phyloP scores from a whole-genome alignment of 2,797 vertebrate species.

The Arnoldichthys spilopterus region DNA sequence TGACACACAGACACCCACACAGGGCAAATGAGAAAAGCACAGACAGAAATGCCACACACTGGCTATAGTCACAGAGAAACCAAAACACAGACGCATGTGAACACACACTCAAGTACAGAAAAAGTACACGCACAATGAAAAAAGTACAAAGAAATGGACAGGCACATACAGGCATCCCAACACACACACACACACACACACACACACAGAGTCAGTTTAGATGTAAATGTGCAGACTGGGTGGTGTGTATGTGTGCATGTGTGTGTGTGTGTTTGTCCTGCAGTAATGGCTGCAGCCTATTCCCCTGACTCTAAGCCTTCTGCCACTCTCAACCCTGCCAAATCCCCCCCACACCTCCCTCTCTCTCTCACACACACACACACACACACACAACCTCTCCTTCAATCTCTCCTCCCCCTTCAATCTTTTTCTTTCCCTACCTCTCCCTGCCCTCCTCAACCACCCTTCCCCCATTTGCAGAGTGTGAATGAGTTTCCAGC shows the following conservation, averaged over 20 bases:
- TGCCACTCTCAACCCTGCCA: constrained; percentile 72
- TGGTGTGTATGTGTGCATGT: neutral
- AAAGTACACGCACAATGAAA: constrained; percentile 17
- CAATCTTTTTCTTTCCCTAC: constrained; percentile 4
- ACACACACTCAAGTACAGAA: too few relatives aligned
- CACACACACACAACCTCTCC: neutral
- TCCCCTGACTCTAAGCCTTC: constrained; percentile 75
- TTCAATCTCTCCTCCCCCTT: neutral
- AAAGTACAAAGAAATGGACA: constrained; percentile 17
- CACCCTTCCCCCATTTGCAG: constrained; percentile 41
- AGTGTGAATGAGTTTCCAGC: constrained; percentile 61
- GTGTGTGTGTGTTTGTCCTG: constrained; percentile 61
- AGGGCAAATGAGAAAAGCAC: too few relatives aligned
- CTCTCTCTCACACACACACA: neutral
- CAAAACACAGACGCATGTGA: too few relatives aligned
- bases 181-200: constrained; percentile 38
- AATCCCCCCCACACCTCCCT: constrained; percentile 36
- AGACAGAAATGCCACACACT: too few relatives aligned
- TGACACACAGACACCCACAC: too few relatives aligned
- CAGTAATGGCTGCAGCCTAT: constrained; percentile 70
- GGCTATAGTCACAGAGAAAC: too few relatives aligned
- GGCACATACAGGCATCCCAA: constrained; percentile 44
- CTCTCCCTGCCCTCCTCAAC: constrained; percentile 42
- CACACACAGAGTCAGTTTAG: constrained; percentile 60
- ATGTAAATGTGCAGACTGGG: constrained; percentile 66